Evolutionary conservation across 2,797 vertebrate species (phyloP).

Genomic region (Allobates femoralis): DNA sequence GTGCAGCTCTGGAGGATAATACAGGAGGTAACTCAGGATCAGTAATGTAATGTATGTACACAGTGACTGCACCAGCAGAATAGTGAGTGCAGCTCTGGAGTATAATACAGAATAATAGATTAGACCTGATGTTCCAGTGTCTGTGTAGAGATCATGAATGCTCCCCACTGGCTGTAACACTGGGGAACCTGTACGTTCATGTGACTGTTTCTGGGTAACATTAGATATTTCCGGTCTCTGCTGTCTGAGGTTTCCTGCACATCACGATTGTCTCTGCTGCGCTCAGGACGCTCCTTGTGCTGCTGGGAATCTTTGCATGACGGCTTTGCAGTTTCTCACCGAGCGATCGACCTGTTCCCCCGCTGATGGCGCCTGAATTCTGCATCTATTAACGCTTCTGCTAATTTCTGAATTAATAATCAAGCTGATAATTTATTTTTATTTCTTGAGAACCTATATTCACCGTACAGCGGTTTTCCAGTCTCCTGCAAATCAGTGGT

Average conservation of each 20-base stretch:
- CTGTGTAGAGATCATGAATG: neutral
- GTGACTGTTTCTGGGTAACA: neutral
- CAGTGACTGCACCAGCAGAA: no score
- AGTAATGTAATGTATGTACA: no score
- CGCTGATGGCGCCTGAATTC: neutral
- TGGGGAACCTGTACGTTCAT: neutral
- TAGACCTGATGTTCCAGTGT: neutral
- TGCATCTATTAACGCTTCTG: neutral
- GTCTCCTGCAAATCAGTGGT: neutral
- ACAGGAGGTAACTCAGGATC: no score
- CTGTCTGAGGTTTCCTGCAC: conserved; percentile 77
- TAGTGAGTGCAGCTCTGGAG: no score
- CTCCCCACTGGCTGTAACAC: neutral
- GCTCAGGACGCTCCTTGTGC: neutral
- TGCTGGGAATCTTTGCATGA: conserved; percentile 34
- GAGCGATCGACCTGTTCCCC: neutral
- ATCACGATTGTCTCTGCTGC: neutral
- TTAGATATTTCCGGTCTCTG: neutral
- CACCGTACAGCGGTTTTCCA: neutral
- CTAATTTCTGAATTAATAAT: neutral
- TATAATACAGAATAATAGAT: neutral
- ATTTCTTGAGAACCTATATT: no score
- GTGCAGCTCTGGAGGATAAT: no score
- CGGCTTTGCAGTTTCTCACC: conserved; percentile 55
- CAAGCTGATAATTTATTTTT: neutral